Evolutionary conservation across 2,888 invertebrate species (phyloP).

Genomic region (Digitonthophagus gazella): DNA sequence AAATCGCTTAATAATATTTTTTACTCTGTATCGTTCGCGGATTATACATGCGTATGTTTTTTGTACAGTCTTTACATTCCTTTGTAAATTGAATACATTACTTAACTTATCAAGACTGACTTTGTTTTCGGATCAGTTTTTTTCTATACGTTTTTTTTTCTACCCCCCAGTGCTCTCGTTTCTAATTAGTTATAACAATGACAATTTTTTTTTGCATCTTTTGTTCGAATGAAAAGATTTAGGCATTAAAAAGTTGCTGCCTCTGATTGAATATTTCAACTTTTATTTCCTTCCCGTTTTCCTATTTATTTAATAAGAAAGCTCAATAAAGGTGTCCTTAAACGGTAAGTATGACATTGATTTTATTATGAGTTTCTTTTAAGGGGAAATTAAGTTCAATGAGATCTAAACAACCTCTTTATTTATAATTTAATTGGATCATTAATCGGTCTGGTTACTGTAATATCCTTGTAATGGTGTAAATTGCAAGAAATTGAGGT

Average conservation of each 20-base stretch:
- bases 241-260: conserved; percentile 12
- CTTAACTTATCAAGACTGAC: conserved; percentile 48
- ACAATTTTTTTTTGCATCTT: conserved; percentile 22
- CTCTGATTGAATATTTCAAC: background rate
- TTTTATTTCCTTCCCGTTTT: conserved; percentile 12
- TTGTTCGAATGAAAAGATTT: conserved; percentile 18
- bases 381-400: background rate
- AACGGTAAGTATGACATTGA: background rate
- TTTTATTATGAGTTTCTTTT: background rate
- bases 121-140: conserved; percentile 36
- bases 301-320: background rate
- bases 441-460: background rate
- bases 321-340: background rate
- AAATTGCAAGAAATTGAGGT: background rate
- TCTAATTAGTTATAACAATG: conserved; percentile 25
- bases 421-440: background rate
- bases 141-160: conserved; percentile 14
- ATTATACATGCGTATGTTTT: conserved; percentile 38
- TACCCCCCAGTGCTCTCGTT: background rate
- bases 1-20: conserved; percentile 34
- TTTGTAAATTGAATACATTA: conserved; percentile 40
- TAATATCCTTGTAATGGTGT: background rate
- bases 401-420: background rate
- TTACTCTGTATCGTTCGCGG: conserved; percentile 32
- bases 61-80: conserved; percentile 44